Evolutionary conservation across 1,140 invertebrate species (phyloP).

Genomic region (Thaumetopoea pityocampa): DNA sequence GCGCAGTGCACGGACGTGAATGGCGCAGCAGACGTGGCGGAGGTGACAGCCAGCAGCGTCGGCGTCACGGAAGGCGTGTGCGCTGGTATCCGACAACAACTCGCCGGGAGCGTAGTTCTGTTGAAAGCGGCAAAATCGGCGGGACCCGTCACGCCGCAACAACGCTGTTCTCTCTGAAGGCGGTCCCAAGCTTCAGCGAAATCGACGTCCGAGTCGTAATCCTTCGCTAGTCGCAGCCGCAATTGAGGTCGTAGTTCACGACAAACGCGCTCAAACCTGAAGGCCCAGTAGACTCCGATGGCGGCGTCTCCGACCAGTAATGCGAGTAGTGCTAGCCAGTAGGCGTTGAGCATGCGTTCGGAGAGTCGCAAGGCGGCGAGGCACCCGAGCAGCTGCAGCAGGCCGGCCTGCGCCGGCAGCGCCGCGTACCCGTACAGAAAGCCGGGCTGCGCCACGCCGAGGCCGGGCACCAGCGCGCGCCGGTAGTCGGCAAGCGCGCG

Average conservation of each 20-base stretch:
- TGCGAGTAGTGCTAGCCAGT: conserved; percentile 88
- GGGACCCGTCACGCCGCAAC: conserved; percentile 86
- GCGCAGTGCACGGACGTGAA: conserved; percentile 60
- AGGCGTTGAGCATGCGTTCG: conserved; percentile 87
- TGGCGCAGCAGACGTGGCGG: conserved; percentile 78
- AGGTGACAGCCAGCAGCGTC: conserved; percentile 80
- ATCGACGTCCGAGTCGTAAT: conserved; percentile 84
- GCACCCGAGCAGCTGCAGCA: conserved; percentile 86
- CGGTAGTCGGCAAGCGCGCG: conserved; percentile 84
- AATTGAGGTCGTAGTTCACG: conserved; percentile 83
- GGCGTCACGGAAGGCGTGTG: conserved; percentile 56
- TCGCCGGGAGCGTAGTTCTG: conserved; percentile 66
- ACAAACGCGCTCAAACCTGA: conserved; percentile 86
- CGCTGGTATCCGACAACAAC: conserved; percentile 73
- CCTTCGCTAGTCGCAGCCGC: conserved; percentile 74
- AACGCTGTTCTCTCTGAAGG: conserved; percentile 84
- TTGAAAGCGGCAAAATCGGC: conserved; percentile 78
- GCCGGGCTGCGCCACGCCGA: conserved; percentile 85
- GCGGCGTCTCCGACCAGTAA: conserved; percentile 89
- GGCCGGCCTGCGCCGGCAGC: conserved; percentile 82
- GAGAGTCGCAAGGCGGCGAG: conserved; percentile 87
- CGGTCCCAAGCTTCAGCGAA: conserved; percentile 89
- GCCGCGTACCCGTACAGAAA: conserved; percentile 91
- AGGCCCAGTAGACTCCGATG: conserved; percentile 91
- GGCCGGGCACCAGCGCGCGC: conserved; percentile 82